Base-by-base conservation (phyloP, 2,888 invertebrate genomes). In the Drosophila quinaria region DNA sequence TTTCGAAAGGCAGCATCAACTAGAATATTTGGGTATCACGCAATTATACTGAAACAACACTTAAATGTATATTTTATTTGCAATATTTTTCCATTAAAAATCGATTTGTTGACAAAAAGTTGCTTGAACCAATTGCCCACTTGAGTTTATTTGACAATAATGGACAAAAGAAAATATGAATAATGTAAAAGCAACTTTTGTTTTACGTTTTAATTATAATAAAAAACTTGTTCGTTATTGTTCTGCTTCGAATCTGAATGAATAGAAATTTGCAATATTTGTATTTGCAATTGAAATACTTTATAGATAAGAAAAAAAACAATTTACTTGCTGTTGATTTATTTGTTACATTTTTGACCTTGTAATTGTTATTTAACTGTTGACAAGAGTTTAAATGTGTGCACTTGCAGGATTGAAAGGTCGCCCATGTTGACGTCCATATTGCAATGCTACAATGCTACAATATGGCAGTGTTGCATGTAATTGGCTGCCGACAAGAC, bases 401-500 rank as follows among this genome's bases (percentile, higher is more conserved):
- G 33, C 19, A 50, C 17, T 37, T 11, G 46, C 22, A 29, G 29
- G 6, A 15, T 22, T 33, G 25, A 25, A 49, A 33, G 13, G 41
- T 17, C 41, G 50, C n/a, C 49, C 46, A 4, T 56, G 35, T 17
- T 19, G 13, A 11, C 22, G 25, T 13, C 22, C 31, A 13, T 44
- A 15, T 5, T 44, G 58, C 13, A 9, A 42, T 22, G 50, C 37
- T 58, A 13, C 39, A n/a, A 9, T 47, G 61, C 42, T 64, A 50
- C 29, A 58, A 61, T 60, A 35, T 66, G 49, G 54, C 51, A 55
- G 58, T 60, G 41, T 66, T 52, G 56, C 51, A 22, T 58, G 63
- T 67, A 74, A 78, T 77, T 77, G 79, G 66, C 65, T 51, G 58
- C 11, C 51, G 73, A 52, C 47, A 60, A 60, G 69, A 60, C 74